Base-by-base conservation (phyloP, 2,113 vertebrate genomes). In the Ammodytes dubius region DNA sequence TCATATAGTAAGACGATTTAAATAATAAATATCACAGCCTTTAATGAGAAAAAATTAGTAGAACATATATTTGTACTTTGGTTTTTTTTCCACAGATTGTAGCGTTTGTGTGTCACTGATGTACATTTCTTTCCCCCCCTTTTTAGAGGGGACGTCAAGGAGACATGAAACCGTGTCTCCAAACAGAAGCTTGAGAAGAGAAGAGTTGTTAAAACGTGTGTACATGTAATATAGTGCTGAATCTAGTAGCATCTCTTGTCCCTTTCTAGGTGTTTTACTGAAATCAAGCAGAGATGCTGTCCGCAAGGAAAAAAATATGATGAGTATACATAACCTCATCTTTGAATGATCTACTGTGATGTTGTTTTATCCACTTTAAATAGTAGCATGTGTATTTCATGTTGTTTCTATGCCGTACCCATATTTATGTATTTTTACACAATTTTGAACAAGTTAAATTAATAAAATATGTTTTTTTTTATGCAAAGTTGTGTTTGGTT, bases 391-490 rank as follows among this genome's bases (percentile, higher is more conserved):
- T 50, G 5, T 13, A 11, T 70, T 81, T 61, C 19, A 68, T 63
- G 10, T 80, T 53, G 17, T 70, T 12, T 65, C 3, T 46, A 27
- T 11, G 57, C 27, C 5, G 13, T 35, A 60, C 1, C 1, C 4
- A 19, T 84, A 90, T 90, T 82, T 85, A 64, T 85, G 35, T 56
- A 0, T 75, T 83, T 70, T 45, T 63, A 40, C 45, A 47, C 12
- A 6, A 17, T 74, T 80, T 47, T 71, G 11, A 65, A 83, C 75
- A 68, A 83, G 27, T 12, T 72, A 39, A 68, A 14, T 67, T n/a
- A 79, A 91, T 91, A 81, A 90, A 91, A 87, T 5, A 11, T 39
- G 47, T 70, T 85, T 82, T 77, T 81, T 37, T 59, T 0, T 8
- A 66, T 64, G 7, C 43, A 13, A 43, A 19, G 1, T 17, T 61